Evolutionary conservation across 2,888 invertebrate species (phyloP).

Genomic region (Steinernema scapterisci): DNA sequence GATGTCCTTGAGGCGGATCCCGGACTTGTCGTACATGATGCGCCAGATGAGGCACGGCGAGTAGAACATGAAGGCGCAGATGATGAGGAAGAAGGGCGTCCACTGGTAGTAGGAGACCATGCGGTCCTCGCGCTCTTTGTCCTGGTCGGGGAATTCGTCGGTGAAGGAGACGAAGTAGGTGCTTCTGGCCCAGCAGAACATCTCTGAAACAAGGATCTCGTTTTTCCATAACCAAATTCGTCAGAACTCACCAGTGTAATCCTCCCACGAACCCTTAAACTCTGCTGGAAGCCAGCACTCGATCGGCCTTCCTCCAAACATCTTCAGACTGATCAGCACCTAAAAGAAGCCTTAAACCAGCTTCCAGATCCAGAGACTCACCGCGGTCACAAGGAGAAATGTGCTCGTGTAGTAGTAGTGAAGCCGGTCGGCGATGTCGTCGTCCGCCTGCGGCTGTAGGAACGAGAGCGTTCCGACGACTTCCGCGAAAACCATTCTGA

Average conservation of each 20-base stretch:
- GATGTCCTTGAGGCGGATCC: slow-evolving; percentile 66
- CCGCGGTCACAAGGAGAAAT: slow-evolving; percentile 70
- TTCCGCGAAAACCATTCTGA: slow-evolving; percentile 66
- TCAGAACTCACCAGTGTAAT: slow-evolving; percentile 61
- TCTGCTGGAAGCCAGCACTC: slow-evolving; percentile 67
- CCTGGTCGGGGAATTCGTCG: slow-evolving; percentile 59
- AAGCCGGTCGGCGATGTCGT: slow-evolving; percentile 69
- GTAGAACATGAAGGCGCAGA: slow-evolving; percentile 68
- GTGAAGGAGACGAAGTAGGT: slow-evolving; percentile 66
- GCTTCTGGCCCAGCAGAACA: slow-evolving; percentile 66
- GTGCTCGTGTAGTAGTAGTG: slow-evolving; percentile 71
- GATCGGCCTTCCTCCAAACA: slow-evolving; percentile 66
- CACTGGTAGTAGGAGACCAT: slow-evolving; percentile 65
- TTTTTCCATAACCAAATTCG: slow-evolving; percentile 50
- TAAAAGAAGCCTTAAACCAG: slow-evolving; percentile 34
- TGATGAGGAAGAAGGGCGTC: slow-evolving; percentile 67
- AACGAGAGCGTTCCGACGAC: slow-evolving; percentile 66
- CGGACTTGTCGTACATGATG: slow-evolving; percentile 57
- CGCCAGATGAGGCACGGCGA: slow-evolving; percentile 67
- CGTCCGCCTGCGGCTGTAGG: slow-evolving; percentile 62
- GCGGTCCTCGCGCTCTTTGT: slow-evolving; percentile 49
- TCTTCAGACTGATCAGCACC: slow-evolving; percentile 65
- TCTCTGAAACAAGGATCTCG: slow-evolving; percentile 37
- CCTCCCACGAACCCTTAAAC: slow-evolving; percentile 65
- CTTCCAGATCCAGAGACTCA: slow-evolving; percentile 35